Conservation (phyloP, 2,113 vertebrate genomes). For the Pterocles burchelli region DNA sequence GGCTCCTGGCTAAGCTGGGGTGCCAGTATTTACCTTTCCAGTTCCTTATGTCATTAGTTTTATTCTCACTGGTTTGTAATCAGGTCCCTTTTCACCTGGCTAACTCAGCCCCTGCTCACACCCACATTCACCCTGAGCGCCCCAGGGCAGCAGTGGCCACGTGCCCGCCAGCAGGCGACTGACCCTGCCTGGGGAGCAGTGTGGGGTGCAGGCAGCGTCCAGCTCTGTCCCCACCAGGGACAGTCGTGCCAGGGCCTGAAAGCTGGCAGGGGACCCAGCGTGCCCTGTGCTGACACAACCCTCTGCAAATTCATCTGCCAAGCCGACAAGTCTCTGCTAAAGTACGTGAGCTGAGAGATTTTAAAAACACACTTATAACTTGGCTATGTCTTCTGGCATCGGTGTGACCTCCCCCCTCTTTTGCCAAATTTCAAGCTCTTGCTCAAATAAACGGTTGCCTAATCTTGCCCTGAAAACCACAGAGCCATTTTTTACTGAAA, state of each 20-base stretch:
- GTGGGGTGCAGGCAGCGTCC: background rate
- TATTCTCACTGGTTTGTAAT: background rate
- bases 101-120: background rate
- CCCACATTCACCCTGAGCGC: background rate
- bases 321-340: background rate
- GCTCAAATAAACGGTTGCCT: conserved; percentile 48
- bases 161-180: background rate
- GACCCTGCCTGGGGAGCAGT: background rate
- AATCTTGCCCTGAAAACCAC: conserved; percentile 56
- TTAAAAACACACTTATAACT: conserved; percentile 19
- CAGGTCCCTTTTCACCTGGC: background rate
- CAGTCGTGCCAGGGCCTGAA: background rate
- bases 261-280: background rate
- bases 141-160: background rate
- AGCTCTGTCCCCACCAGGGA: background rate
- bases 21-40: background rate
- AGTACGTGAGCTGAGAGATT: background rate
- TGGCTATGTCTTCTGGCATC: background rate
- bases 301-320: background rate
- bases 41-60: background rate
- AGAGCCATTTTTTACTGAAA: conserved; percentile 51
- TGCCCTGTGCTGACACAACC: background rate
- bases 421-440: conserved; percentile 39
- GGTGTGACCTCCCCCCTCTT: background rate
- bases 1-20: background rate